Conservation (phyloP, 2,888 invertebrate genomes). For the Electrophaes corylata region DNA sequence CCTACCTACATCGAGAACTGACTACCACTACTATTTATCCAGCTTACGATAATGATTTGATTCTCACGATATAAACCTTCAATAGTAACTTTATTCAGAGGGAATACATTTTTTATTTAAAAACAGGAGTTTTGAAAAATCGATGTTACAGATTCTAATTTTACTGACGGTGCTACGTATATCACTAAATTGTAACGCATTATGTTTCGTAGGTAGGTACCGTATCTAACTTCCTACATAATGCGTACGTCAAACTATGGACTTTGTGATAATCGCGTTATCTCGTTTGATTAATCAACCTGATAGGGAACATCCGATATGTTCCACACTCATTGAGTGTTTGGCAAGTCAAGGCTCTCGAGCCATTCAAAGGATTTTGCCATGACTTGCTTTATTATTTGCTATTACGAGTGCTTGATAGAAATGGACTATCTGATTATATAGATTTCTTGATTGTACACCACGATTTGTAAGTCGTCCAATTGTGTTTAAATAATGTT, state of each 20-base stretch:
- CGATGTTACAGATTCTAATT: no score
- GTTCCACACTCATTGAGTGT: background rate
- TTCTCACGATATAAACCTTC: no score
- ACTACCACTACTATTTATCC: no score
- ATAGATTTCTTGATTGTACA: background rate
- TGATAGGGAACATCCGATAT: constrained; percentile 19
- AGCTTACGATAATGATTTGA: no score
- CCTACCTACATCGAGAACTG: no score
- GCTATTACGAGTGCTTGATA: background rate
- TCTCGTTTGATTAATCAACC: constrained; percentile 13
- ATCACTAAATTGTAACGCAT: background rate
- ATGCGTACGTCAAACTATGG: constrained; percentile 3
- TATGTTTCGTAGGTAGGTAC: background rate
- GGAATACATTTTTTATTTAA: no score
- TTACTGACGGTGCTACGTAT: background rate
- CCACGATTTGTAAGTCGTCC: no score
- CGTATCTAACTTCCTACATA: background rate
- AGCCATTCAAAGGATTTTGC: background rate
- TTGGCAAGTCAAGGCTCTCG: background rate
- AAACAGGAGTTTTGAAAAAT: no score
- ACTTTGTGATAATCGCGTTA: constrained; percentile 3
- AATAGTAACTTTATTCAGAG: no score
- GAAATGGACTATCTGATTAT: no score
- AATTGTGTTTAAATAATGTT: no score
- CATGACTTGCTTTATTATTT: background rate